These are phyloP conservation scores for Phenganax subtilis DNA, from an alignment of 92 coral and sea anemone species.

Conservation along the genomic window DNA sequence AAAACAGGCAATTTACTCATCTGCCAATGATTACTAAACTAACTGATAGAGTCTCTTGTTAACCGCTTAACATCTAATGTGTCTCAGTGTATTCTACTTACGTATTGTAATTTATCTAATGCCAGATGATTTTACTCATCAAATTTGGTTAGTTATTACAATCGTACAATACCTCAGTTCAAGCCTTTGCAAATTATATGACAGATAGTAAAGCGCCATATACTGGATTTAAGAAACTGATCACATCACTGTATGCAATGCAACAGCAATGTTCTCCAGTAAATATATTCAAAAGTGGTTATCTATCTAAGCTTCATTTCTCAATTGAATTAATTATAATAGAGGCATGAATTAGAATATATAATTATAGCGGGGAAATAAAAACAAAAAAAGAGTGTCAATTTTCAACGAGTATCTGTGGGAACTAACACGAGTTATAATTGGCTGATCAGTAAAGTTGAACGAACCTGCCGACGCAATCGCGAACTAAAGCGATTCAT, in stretches of 20 bases:
- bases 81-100: too few relatives aligned
- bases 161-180: too few relatives aligned
- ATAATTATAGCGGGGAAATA: conserved; percentile 23
- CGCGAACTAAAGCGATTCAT: conserved; percentile 57
- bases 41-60: background rate
- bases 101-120: too few relatives aligned
- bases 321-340: too few relatives aligned
- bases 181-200: too few relatives aligned
- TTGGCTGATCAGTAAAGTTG: conserved; percentile 55
- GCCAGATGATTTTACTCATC: too few relatives aligned
- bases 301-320: background rate
- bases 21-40: background rate
- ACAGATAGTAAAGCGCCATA: too few relatives aligned
- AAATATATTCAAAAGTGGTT: background rate
- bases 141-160: too few relatives aligned
- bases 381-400: background rate
- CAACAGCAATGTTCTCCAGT: too few relatives aligned
- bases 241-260: too few relatives aligned
- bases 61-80: too few relatives aligned
- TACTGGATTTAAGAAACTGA: too few relatives aligned
- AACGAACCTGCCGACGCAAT: conserved; percentile 54
- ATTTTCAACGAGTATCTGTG: conserved; percentile 29
- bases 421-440: conserved; percentile 38
- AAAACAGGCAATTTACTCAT: background rate
- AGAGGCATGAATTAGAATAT: conserved; percentile 13